Conservation (phyloP, 2,888 invertebrate species). For the Eubasilissa splendida region DNA sequence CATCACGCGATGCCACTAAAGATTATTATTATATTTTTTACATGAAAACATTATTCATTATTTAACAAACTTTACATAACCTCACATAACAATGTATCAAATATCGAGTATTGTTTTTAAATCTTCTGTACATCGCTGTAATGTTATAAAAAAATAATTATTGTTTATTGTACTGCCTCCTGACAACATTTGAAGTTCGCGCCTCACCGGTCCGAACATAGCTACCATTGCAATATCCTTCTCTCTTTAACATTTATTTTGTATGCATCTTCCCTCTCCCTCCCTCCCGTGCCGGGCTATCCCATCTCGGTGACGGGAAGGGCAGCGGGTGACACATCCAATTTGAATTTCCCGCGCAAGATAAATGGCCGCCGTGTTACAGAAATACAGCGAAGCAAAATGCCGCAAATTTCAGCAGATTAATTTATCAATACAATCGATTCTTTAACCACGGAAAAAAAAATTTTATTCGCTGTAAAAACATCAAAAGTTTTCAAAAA, state of each 20-base stretch:
- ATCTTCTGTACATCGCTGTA: no score
- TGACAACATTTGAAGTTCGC: not conserved
- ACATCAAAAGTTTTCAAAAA: not conserved
- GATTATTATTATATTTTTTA: no score
- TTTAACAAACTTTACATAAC: no score
- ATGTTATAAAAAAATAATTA: no score
- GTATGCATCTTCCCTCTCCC: constrained; percentile 27
- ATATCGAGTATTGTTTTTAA: no score
- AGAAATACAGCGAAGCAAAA: constrained; percentile 19
- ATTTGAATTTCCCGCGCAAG: constrained; percentile 42
- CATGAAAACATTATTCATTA: no score
- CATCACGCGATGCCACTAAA: no score
- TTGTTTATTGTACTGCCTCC: no score
- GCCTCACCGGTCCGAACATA: not conserved
- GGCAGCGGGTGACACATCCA: constrained; percentile 45
- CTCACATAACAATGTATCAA: no score
- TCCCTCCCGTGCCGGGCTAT: constrained; percentile 42
- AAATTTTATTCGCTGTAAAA: not conserved
- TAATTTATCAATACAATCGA: no score
- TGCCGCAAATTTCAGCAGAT: no score
- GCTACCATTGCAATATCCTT: not conserved
- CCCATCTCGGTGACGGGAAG: constrained; percentile 48
- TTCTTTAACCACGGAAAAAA: no score
- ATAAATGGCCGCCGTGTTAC: constrained; percentile 38
- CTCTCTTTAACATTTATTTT: not conserved